Evolutionary conservation across 2,888 invertebrate genomes (phyloP).

Genomic region (Trimorus sp.): DNA sequence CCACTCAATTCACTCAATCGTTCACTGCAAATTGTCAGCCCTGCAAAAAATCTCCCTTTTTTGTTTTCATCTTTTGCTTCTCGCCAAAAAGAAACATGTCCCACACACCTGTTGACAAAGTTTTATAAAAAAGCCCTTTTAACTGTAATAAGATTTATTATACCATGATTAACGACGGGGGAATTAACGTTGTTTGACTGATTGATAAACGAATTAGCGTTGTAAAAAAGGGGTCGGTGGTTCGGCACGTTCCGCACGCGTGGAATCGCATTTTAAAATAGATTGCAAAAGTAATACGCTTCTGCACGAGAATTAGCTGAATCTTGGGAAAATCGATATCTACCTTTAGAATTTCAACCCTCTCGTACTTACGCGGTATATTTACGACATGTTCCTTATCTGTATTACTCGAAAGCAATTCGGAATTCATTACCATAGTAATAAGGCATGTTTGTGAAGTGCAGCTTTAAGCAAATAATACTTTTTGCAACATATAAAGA

Average conservation of each 20-base stretch:
- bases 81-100: neutral
- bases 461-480: neutral
- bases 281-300: neutral
- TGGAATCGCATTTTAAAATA: too few relatives aligned
- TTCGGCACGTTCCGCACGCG: too few relatives aligned
- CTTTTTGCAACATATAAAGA: neutral
- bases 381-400: slow-evolving; percentile 49
- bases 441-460: slow-evolving; percentile 1
- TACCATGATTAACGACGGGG: neutral
- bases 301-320: slow-evolving; percentile 7
- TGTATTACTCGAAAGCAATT: slow-evolving; percentile 9
- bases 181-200: neutral
- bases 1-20: too few relatives aligned
- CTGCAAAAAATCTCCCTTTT: too few relatives aligned
- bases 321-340: slow-evolving; percentile 45
- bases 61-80: too few relatives aligned
- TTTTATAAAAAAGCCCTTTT: neutral
- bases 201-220: too few relatives aligned
- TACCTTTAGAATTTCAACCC: slow-evolving; percentile 31
- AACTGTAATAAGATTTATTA: neutral
- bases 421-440: slow-evolving; percentile 13
- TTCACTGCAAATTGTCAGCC: too few relatives aligned
- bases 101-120: slow-evolving; percentile 3
- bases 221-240: too few relatives aligned
- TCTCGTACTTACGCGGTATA: slow-evolving; percentile 18